Evolutionary conservation across 2,797 vertebrate genomes (phyloP), one percentile per base, ranked within the genome.

Genomic region (Coccyzus lansbergi): DNA sequence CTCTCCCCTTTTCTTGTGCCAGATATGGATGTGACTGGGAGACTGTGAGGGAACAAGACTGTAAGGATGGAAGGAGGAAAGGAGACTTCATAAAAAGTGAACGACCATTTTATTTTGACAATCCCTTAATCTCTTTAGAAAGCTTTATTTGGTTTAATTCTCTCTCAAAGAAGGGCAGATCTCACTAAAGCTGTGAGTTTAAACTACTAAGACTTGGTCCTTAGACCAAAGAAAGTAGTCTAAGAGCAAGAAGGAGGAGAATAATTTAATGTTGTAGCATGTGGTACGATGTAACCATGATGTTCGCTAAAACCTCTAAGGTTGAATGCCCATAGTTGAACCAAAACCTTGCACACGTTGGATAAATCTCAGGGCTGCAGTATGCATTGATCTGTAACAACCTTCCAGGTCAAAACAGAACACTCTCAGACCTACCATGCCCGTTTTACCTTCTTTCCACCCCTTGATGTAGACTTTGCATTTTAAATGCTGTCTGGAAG

Each of bases 311-410:
- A 64, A 51, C 7, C 62, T 26, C 12, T 12, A 40, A 58, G 16
- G n/a, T 0, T 58, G 36, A 79, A 38, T 51, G 14, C 2, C n/a
- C 7, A 3, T 7, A 13, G 10, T 18, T 58, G 26, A 64, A 56
- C 49, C n/a, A 67, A 83, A 70, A 4, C 1, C 4, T 11, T 55
- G 29, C 3, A 1, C 12, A 55, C 31, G 0, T 1, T 48, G 56
- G 36, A 42, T 49, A 49, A 59, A 51, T 11, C 48, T 63, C 1
- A 4, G 34, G 34, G 25, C 33, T 69, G 19, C 14, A 31, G 51
- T 40, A 19, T 62, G 17, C 46, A n/a, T 51, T 59, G 10, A 15
- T 21, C 38, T 72, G 22, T 40, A 20, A 21, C 40, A 68, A 12
- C 6, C 16, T 34, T 28, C 28, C 16, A 68, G 24, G n/a, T 44